Percentiles rank a stretch among this genome's conserved stretches.
phyloP scores from a whole-genome alignment of 2,113 vertebrate genomes.

The Chaetops frenatus region DNA sequence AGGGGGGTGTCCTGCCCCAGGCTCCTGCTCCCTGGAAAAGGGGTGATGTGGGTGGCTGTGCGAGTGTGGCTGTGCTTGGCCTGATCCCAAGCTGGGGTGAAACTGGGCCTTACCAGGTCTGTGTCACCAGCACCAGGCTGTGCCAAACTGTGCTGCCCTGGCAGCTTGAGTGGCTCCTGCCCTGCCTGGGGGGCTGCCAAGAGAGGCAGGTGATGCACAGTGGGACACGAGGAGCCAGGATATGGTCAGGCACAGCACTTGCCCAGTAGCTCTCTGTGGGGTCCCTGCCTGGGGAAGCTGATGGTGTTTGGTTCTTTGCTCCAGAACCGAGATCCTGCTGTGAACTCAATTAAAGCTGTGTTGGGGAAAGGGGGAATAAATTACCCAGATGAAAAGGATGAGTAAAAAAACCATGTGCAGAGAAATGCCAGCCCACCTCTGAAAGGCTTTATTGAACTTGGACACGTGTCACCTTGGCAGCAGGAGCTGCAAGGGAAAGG shows the following conservation, averaged over 20 bases:
- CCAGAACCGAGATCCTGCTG: not conserved
- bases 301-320: not conserved
- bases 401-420: not conserved
- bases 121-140: not conserved
- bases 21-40: not conserved
- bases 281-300: not conserved
- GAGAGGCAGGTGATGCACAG: not conserved
- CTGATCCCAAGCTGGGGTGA: not conserved
- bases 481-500: not conserved
- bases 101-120: not conserved
- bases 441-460: not conserved
- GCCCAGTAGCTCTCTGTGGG: not conserved
- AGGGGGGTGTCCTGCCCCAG: not conserved
- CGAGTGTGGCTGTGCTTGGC: not conserved
- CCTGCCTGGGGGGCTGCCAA: not conserved
- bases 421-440: slow-evolving; percentile 7
- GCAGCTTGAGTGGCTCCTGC: not conserved
- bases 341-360: slow-evolving; percentile 37
- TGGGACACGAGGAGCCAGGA: not conserved
- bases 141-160: not conserved
- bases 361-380: slow-evolving; percentile 3
- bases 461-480: not conserved
- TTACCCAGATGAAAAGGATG: slow-evolving; percentile 23
- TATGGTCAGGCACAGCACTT: not conserved
- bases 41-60: not conserved